Base-by-base conservation (phyloP, 2,113 vertebrate genomes). In the Thalassarche chlororhynchos region DNA sequence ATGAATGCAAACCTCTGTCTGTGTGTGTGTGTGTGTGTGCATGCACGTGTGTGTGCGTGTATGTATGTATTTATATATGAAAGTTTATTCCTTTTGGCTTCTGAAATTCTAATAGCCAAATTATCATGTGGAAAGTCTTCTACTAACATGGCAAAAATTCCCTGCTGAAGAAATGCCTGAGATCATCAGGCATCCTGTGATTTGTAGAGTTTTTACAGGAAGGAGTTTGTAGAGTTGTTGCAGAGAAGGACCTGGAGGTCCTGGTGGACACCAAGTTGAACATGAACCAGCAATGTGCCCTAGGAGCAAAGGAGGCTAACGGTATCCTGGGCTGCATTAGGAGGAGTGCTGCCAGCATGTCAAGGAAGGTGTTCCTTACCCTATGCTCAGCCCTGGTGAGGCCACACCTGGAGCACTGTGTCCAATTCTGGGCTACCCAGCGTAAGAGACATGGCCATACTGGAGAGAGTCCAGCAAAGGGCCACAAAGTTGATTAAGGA, bases 1-100 rank as follows among this genome's bases (percentile, higher is more conserved):
- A 47, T 32, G 8, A 65, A 65, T 70, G n/a, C 28, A 74, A 87
- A 46, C 14, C 21, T 44, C 13, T 72, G 9, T 42, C 12, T 62
- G 4, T 62, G 40, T 44, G 17, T 17, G 42, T 17, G 42, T 29
- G 16, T 28, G 32, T 25, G 10, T 16, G 14, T 23, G 12, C 19
- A 8, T 1, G 2, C 0, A 1, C 6, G 3, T 20, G 5, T 49
- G 7, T 20, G 5, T 49, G 7, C 6, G 3, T 34, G 12, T 18
- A 21, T 46, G 12, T 46, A 13, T 51, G 17, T 36, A 36, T 58
- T 57, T 72, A 25, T 13, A 51, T n/a, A 34, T n/a, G 31, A 40
- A 72, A 46, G 7, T 44, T 64, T 46, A 77, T 87, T 78, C 9
- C 13, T 70, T 79, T 52, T 49, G 36, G 26, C 18, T 4, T 2